Base-by-base conservation (phyloP, 1,140 invertebrate species). In the Dendrolimus punctatus region DNA sequence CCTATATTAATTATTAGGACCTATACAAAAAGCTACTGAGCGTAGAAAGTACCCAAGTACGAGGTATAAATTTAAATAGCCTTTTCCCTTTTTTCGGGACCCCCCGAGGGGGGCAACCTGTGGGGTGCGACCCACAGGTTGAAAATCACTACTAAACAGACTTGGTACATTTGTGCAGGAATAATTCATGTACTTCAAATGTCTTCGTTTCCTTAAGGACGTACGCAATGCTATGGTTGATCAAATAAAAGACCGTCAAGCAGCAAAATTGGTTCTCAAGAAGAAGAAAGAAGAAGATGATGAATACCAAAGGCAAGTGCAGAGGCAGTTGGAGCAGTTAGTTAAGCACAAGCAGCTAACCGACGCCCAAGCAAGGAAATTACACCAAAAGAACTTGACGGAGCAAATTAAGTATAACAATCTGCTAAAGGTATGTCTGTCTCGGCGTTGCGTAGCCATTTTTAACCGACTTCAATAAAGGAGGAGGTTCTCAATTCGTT, bases 401-500 rank as follows among this genome's bases (percentile, higher is more conserved):
- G 56, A 73, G 2, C 80, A 84, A 55, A 81, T 84, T 1, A 72
- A 79, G 39, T 80, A 80, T 45, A 81, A 77, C 42, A 79, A 77
- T 43, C 37, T 74, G 6, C 60, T 84, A 37, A 83, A 81, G 73
- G 80, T 83, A 49, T 44, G 49, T n/a, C n/a, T n/a, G n/a, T n/a
- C n/a, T n/a, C n/a, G n/a, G n/a, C n/a, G n/a, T n/a, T n/a, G n/a
- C n/a, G n/a, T n/a, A n/a, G n/a, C n/a, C n/a, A n/a, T n/a, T n/a
- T n/a, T n/a, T n/a, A n/a, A n/a, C n/a, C n/a, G n/a, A n/a, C n/a
- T n/a, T n/a, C n/a, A n/a, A n/a, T n/a, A n/a, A n/a, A n/a, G n/a
- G 49, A 41, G 36, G 6, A 38, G 5, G 23, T 45, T 5, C 8
- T 8, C 40, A 40, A 7, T 42, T 38, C 49, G 4, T 10, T n/a